A percentile compares a stretch with the other conserved stretches of the same genome.
Evolutionary conservation across 1,140 invertebrate species (phyloP).

Genomic region (Dufourea novaeangliae): DNA sequence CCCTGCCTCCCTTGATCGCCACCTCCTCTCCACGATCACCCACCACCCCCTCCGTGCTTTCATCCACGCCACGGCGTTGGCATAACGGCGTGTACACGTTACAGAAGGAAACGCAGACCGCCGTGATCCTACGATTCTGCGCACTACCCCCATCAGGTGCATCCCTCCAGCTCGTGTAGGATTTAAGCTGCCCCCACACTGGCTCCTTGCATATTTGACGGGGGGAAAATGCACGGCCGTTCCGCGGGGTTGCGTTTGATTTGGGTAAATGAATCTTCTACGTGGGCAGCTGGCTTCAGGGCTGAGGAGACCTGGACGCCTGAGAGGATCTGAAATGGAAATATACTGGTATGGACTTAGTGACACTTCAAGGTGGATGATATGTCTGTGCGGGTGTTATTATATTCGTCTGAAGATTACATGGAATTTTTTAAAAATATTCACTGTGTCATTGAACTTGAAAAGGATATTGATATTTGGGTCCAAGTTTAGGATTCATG

Average conservation of each 20-base stretch:
- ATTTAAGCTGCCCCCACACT: neutral
- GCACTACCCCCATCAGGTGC: conserved; percentile 41
- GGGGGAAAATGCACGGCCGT: neutral
- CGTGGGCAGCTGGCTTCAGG: no score
- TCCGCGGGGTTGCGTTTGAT: neutral
- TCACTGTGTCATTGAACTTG: no score
- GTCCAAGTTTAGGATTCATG: no score
- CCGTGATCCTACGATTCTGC: conserved; percentile 67
- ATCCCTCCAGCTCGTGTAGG: neutral
- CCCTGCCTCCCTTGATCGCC: neutral
- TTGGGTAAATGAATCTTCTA: no score
- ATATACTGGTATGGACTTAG: no score
- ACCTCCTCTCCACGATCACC: neutral
- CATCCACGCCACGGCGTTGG: conserved; percentile 26
- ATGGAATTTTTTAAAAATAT: no score
- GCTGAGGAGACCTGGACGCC: no score
- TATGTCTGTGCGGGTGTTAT: no score
- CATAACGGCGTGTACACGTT: conserved; percentile 40
- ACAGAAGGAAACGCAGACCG: conserved; percentile 20
- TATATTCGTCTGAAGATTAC: no score
- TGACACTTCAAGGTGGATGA: no score
- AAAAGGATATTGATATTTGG: no score
- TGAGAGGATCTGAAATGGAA: no score
- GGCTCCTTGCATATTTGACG: neutral
- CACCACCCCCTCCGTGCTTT: conserved; percentile 4